A percentile compares a stretch with the other conserved stretches of the same genome.
phyloP scores from a whole-genome alignment of 2,113 vertebrate species.

The Gadus macrocephalus region DNA sequence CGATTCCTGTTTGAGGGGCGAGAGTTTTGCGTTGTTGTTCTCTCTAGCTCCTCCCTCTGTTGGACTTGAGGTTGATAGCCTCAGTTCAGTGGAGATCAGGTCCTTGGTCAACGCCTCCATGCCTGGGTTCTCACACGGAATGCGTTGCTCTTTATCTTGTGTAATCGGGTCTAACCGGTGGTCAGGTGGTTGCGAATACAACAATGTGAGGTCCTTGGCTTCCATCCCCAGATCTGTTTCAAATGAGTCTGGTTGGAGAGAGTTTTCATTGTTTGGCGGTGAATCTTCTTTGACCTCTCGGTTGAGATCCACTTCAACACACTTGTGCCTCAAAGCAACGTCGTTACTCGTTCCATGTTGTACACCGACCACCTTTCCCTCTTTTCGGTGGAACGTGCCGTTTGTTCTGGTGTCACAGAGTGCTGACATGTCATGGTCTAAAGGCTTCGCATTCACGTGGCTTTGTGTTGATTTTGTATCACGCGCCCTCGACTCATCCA shows the following conservation, averaged over 20 bases:
- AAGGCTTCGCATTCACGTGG: conserved; percentile 12
- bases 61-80: conserved; percentile 10
- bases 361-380: conserved; percentile 9
- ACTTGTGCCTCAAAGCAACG: too few relatives aligned
- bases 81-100: conserved; percentile 1
- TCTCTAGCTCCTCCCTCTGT: conserved; percentile 9
- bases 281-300: not conserved
- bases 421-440: not conserved
- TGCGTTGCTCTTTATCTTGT: not conserved
- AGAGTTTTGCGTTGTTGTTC: conserved; percentile 6
- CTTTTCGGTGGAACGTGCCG: not conserved
- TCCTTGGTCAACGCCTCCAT: not conserved
- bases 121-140: conserved; percentile 6
- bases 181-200: not conserved
- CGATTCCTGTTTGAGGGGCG: conserved; percentile 2
- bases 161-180: conserved; percentile 7
- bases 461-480: conserved; percentile 17
- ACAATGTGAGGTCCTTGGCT: not conserved
- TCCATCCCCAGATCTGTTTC: not conserved
- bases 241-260: not conserved
- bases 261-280: conserved; percentile 1
- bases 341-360: too few relatives aligned
- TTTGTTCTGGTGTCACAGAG: not conserved
- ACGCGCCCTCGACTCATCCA: conserved; percentile 2
- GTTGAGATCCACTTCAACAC: too few relatives aligned